These are phyloP conservation scores for Agrilus biguttatus DNA, from an alignment of 2,888 invertebrate genomes.

Conservation along the genomic window DNA sequence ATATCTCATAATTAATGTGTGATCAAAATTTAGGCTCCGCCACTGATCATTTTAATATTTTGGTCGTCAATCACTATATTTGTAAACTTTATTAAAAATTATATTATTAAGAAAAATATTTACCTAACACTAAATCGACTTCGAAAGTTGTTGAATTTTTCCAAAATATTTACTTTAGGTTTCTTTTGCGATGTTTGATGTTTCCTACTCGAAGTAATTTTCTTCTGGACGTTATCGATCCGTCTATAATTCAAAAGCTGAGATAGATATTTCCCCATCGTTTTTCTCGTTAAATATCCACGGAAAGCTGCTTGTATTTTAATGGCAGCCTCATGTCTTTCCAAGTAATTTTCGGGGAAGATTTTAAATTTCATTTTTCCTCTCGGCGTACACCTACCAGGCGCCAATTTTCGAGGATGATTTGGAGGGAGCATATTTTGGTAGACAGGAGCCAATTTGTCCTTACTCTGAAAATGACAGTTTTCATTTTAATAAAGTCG, in stretches of 20 bases:
- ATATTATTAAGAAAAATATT: too few relatives aligned
- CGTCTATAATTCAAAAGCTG: not conserved
- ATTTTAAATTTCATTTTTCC: not conserved
- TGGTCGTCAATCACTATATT: too few relatives aligned
- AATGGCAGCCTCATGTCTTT: constrained; percentile 21
- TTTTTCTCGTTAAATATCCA: constrained; percentile 21
- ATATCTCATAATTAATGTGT: too few relatives aligned
- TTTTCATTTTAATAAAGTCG: not conserved
- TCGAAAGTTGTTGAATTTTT: not conserved
- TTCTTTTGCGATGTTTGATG: constrained; percentile 25
- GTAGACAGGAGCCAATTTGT: not conserved
- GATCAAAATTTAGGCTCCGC: too few relatives aligned
- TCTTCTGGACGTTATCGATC: too few relatives aligned
- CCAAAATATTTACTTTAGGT: constrained; percentile 7
- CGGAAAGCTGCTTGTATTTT: constrained; percentile 26
- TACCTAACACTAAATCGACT: not conserved
- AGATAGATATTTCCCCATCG: constrained; percentile 16
- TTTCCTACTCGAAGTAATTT: constrained; percentile 16
- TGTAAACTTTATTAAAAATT: too few relatives aligned
- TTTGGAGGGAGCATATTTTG: not conserved
- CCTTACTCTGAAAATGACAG: not conserved
- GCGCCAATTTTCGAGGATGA: not conserved
- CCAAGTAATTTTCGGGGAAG: not conserved
- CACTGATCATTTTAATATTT: too few relatives aligned
- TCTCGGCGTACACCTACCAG: too few relatives aligned